phyloP scores from a whole-genome alignment of 2,888 invertebrate species.

The Ceriagrion tenellum region DNA sequence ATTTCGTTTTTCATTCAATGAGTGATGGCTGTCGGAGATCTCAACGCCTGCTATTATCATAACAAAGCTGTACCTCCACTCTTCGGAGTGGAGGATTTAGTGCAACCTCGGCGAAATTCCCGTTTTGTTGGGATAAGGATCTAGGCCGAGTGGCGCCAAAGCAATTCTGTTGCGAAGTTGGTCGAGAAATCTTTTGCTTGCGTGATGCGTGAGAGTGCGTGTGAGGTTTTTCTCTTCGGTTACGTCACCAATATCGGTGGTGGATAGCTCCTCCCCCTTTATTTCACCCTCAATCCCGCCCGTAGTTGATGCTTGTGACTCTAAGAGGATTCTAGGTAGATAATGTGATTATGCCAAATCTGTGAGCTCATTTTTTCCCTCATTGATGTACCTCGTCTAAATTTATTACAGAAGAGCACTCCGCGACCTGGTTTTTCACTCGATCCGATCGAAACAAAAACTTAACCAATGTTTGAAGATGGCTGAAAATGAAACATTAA shows the following conservation, averaged over 20 bases:
- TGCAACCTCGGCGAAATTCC: constrained; percentile 51
- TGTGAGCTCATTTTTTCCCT: neutral
- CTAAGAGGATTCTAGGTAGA: neutral
- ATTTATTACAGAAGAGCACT: neutral
- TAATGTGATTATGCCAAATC: neutral
- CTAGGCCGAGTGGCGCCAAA: constrained; percentile 65
- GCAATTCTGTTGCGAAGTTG: constrained; percentile 53
- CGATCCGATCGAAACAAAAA: neutral
- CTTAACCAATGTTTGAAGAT: neutral
- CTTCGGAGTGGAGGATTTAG: constrained; percentile 25
- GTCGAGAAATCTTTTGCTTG: constrained; percentile 56
- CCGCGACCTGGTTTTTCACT: neutral
- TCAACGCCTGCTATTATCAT: constrained; percentile 62
- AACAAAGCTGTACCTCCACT: constrained; percentile 34
- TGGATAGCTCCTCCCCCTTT: neutral
- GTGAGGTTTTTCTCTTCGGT: constrained; percentile 45
- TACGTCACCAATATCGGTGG: constrained; percentile 31
- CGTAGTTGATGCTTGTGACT: neutral
- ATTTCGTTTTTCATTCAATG: constrained; percentile 6
- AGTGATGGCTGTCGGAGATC: constrained; percentile 59
- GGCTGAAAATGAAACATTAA: too few relatives aligned
- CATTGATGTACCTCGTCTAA: neutral
- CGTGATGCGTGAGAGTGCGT: neutral
- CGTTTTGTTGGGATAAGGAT: constrained; percentile 63
- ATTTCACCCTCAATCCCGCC: neutral